phyloP scores from a whole-genome alignment of 2,888 invertebrate species.

The Bruchidius siliquastri region DNA sequence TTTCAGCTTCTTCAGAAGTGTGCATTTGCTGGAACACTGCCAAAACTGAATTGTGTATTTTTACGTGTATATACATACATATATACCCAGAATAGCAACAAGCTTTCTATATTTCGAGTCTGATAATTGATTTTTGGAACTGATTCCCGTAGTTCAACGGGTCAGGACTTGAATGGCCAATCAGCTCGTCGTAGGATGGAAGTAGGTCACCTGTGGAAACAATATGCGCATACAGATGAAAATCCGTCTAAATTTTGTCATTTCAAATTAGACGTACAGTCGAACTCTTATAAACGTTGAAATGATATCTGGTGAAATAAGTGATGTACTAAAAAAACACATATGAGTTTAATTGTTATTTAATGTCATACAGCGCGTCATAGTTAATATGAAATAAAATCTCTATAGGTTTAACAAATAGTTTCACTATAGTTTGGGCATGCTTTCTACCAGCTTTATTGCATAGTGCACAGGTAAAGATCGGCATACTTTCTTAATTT shows the following conservation, averaged over 20 bases:
- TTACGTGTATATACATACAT: neutral
- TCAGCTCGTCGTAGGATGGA: neutral
- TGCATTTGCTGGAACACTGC: neutral
- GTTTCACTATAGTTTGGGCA: too few relatives aligned
- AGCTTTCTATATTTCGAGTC: neutral
- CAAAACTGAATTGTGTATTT: neutral
- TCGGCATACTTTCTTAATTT: too few relatives aligned
- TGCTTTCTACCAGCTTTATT: too few relatives aligned
- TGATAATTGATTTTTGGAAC: neutral
- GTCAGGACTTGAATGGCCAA: neutral
- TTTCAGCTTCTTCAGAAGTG: neutral
- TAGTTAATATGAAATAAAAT: too few relatives aligned
- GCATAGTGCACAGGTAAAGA: too few relatives aligned
- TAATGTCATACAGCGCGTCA: too few relatives aligned
- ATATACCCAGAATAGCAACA: neutral
- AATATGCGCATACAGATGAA: neutral
- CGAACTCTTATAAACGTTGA: too few relatives aligned
- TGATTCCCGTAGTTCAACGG: neutral
- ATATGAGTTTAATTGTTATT: too few relatives aligned
- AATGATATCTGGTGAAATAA: too few relatives aligned
- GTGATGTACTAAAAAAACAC: too few relatives aligned
- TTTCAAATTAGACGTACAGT: too few relatives aligned
- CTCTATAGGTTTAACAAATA: too few relatives aligned
- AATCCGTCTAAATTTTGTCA: neutral
- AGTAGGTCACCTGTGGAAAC: neutral